phyloP scores from a whole-genome alignment of 2,797 vertebrate species.

The Morelia viridis region DNA sequence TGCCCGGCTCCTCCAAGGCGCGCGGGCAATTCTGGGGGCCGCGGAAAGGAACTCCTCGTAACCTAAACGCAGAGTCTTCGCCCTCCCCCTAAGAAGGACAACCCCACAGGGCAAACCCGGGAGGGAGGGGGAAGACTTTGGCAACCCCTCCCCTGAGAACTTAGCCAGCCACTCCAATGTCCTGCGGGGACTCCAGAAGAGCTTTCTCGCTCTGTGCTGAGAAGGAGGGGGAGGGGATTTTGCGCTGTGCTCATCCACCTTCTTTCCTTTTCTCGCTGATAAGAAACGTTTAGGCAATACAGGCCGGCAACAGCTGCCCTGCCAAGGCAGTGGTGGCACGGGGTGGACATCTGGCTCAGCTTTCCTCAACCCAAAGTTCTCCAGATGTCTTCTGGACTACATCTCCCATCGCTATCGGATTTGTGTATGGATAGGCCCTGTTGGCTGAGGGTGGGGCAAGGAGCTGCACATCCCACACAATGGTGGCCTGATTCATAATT shows the following conservation, averaged over 20 bases:
- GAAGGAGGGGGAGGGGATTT: background rate
- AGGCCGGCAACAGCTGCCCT: background rate
- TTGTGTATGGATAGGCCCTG: background rate
- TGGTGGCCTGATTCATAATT: background rate
- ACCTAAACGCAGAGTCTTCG: background rate
- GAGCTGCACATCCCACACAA: background rate
- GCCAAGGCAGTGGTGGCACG: background rate
- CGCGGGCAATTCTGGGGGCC: slow-evolving; percentile 30
- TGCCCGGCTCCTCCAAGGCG: background rate
- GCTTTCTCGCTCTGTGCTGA: too few species aligned
- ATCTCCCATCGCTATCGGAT: background rate
- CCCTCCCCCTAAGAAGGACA: background rate
- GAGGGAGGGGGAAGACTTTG: background rate
- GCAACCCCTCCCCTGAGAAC: background rate
- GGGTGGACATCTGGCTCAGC: background rate
- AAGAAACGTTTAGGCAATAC: background rate
- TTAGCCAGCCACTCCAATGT: background rate
- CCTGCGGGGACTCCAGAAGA: background rate
- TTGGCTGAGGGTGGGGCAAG: background rate
- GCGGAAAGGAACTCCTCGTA: slow-evolving; percentile 36
- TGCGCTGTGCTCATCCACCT: background rate
- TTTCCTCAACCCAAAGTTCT: background rate
- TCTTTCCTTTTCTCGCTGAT: background rate
- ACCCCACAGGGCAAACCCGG: background rate
- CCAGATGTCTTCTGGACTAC: background rate